Percentiles rank a stretch among this genome's conserved stretches.
These are phyloP conservation scores for Melanargia galathea DNA, from an alignment of 2,888 invertebrate species.

Conservation along the genomic window DNA sequence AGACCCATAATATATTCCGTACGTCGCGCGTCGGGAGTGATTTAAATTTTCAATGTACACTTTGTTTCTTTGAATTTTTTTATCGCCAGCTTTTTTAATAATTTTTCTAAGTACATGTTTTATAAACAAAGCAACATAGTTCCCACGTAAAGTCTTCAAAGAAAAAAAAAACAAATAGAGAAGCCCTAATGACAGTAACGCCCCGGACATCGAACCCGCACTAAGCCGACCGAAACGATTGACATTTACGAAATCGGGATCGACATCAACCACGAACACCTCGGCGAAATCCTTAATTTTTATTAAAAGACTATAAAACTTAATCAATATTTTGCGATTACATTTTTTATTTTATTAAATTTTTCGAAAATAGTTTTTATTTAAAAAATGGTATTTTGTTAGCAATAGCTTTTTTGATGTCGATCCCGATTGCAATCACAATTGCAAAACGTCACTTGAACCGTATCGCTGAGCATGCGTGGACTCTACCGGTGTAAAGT, in stretches of 20 bases:
- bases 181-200: conserved; percentile 23
- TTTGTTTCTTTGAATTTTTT: too few relatives aligned
- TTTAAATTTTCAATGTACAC: too few relatives aligned
- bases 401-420: not conserved
- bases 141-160: conserved; percentile 5
- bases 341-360: not conserved
- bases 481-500: conserved; percentile 47
- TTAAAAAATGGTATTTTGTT: not conserved
- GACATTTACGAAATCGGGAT: conserved; percentile 8
- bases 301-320: not conserved
- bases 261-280: not conserved
- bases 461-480: conserved; percentile 47
- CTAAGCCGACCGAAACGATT: conserved; percentile 28
- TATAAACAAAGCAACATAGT: not conserved
- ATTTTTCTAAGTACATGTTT: conserved; percentile 10
- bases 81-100: too few relatives aligned
- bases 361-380: not conserved
- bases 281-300: not conserved
- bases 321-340: not conserved
- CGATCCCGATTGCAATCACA: conserved; percentile 12
- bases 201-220: conserved; percentile 56
- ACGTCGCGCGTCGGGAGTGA: too few relatives aligned
- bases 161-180: conserved; percentile 16
- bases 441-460: conserved; percentile 26
- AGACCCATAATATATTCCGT: too few relatives aligned